Evolutionary conservation across 1,140 invertebrate genomes (phyloP), one percentile per base, ranked within the genome.

Genomic region (Diabrotica undecimpunctata): DNA sequence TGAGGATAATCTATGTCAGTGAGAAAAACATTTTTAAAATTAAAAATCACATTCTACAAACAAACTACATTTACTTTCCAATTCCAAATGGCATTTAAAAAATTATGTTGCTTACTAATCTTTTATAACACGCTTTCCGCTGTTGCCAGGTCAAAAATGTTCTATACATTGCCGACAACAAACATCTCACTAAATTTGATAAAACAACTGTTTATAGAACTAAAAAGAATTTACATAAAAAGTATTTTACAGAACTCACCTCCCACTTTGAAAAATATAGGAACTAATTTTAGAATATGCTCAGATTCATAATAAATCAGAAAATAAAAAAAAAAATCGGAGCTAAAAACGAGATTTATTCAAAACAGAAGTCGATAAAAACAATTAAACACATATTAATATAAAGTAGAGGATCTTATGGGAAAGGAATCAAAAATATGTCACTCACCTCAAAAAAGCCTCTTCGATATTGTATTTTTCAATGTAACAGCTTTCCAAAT

Each of bases 121-220:
- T 69, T 73, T 74, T 75, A 70, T 72, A 75, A 75, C 76, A 73
- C 66, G 74, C 69, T 74, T 70, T 69, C 61, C 77, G 70, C 67
- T 62, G 76, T 78, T 78, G 77, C 75, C 77, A 76, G 72, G 65
- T 78, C 75, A 75, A 74, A 75, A 74, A 70, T 73, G 74, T 72
- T 69, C 72, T 75, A 74, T 75, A 78, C 75, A 72, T 77, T 72
- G 74, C 72, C 72, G 70, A 76, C 69, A 75, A 76, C 74, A 77
- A 77, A 76, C 73, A 73, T 65, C 72, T 46, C 41, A 46, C 41
- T 73, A 75, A 70, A 76, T 75, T 76, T 74, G 66, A 75, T 65
- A 66, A 53, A 11, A 46, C 62, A 56, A 52, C 58, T 64, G 64
- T 25, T 14, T 35, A 61, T 25, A 52, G 25, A 12, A 35, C 39